Base-by-base conservation (phyloP, 2,113 vertebrate genomes). In the Lasiurus cinereus region DNA sequence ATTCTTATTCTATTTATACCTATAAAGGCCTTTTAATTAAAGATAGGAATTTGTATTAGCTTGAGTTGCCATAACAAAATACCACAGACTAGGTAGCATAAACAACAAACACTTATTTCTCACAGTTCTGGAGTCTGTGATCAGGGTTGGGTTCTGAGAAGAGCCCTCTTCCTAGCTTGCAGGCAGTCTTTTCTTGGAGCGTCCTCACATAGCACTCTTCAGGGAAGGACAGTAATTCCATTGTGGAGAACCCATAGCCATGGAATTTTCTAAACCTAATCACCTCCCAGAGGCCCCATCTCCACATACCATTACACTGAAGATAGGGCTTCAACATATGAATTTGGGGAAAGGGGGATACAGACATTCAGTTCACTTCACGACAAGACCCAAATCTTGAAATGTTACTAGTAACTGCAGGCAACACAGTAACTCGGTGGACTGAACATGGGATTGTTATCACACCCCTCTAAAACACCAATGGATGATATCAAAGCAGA, bases 121-220 rank as follows among this genome's bases (percentile, higher is more conserved):
- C n/a, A 59, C 24, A 18, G 5, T 36, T 80, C 39, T 21, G 2
- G 59, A 69, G 22, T 5, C 59, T 54, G 3, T 5, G 43, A 21
- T 11, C 31, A 12, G 2, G 22, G 13, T 5, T 2, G 6, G 22
- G 31, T 39, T 50, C 46, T 24, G 36, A 29, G 27, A 24, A 85
- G 64, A 36, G 24, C 74, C 62, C 2, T 64, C 66, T 74, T n/a
- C 48, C 83, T 21, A 18, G 24, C 46, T 48, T 56, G 5, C 15
- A 48, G 56, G 31, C 0, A 2, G 67, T 18, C 0, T 59, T 77
- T 73, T 48, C 11, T 46, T 1, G 4, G 54, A 12, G 14, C 46
- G 31, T 36, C 22, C 46, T 72, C 24, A n/a, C 0, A 0, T 16
- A 56, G 6, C 0, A 1, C 69, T 64, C 67, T 50, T 77, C n/a